Base-by-base conservation (phyloP, 1,140 invertebrate genomes). In the Phocides pigmalion region DNA sequence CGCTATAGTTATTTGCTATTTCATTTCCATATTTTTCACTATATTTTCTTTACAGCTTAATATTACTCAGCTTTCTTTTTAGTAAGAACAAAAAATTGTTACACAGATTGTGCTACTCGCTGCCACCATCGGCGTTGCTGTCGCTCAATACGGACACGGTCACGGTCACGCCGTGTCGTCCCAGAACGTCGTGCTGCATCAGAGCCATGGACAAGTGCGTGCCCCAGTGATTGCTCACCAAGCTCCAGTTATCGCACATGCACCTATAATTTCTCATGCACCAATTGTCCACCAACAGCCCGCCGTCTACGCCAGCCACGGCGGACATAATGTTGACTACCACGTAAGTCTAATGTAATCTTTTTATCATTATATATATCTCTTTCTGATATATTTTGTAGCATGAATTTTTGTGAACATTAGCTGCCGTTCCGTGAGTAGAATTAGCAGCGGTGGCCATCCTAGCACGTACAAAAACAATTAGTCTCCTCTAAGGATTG, bases 81-180 rank as follows among this genome's bases (percentile, higher is more conserved):
- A 22, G 20, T 22, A 22, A 22, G 9, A 28, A 3, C 25, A 4
- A 28, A 3, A 28, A 3, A 28, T 28, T 28, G 25, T 28, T 8
- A 28, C 9, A 28, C 9, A 22, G 20, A 22, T 5, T 5, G 20
- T 22, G 2, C 20, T 22, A 2, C 20, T 49, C 6, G 44, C 41
- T 20, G 44, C 44, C 5, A 14, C 16, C 16, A 3, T 62, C 2
- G 58, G 42, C 12, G 58, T 49, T 14, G 58, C 44, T 25, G 8
- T 32, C 8, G 56, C 67, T 8, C 67, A 70, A 63, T 59, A 76
- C 20, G 62, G 51, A 4, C 64, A 66, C 16, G 72, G 62, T 2
- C 59, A 68, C 44, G 47, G 53, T 54, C 41, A 56, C 58, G 39
- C 46, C 11, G 20, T 47, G 2, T 47, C 46, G 6, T 44, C 39